Base-by-base conservation (phyloP, 2,113 vertebrate species). In the Nannospalax galili region DNA sequence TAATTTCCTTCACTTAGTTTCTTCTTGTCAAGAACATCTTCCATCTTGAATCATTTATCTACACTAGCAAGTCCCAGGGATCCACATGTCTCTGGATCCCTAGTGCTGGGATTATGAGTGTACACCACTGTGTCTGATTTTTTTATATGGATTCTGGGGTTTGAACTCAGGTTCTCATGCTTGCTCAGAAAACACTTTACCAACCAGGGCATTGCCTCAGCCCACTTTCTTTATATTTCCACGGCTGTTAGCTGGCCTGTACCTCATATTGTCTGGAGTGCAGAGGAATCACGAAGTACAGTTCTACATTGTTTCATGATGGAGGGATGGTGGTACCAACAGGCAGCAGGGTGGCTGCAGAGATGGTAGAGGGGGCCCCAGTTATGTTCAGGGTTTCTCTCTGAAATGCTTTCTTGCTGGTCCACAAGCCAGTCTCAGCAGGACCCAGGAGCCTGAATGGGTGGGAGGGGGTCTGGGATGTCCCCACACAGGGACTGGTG, bases 381-480 rank as follows among this genome's bases (percentile, higher is more conserved):
- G 12, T 3, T 17, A n/a, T 3, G 17, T 11, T 0, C 0, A 11
- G 30, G 7, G 0, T 0, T 22, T 60, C 37, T 45, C 62, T 37
- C 80, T 11, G 69, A 60, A 28, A 3, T 12, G 69, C 56, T 52
- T 82, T 84, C 52, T 58, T 67, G 37, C 56, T 56, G 84, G 73
- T 7, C 65, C 45, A 9, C 0, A 2, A 84, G 81, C 58, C 45
- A 1, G 58, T 40, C 77, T 73, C 5, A 24, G 85, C 40, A 26
- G 62, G 78, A 88, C 45, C 14, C 16, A 26, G 65, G 37, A 56
- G 30, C 24, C 60, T 32, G 67, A 62, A 17, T 10, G 3, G 19
- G 20, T 12, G 14, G 22, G 40, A 15, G 16, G 48, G 48, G 10
- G 14, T 8, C 74, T 10, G 14, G 78, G 65, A 19, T 2, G 17